Evolutionary conservation across 2,113 vertebrate species (phyloP), one percentile per base, ranked within the genome.

Genomic region (Gallinago undulata): DNA sequence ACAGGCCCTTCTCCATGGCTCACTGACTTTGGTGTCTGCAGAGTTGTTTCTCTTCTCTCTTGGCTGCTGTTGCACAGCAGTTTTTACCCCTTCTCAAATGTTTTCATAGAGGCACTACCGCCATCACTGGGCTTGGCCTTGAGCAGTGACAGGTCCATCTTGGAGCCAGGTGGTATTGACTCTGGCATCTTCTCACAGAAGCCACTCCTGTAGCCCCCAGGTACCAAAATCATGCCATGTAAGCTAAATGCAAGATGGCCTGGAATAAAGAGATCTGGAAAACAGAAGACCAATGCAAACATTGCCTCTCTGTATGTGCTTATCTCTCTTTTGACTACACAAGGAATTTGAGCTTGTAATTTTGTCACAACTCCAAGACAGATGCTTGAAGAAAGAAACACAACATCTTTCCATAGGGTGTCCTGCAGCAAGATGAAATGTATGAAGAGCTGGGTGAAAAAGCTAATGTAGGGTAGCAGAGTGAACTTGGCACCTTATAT

Each of bases 121-220:
- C 33, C 3, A 0, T 57, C 2, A 4, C 23, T 0, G 7, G 59
- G 3, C 43, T 81, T 14, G 14, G 27, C 6, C 17, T 68, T 72
- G 45, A 24, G 30, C 30, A 22, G 33, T 1, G 1, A 21, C 4
- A 3, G 16, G 22, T 60, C 43, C 3, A 0, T 74, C 48, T 48
- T 67, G 50, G 60, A 78, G 21, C 25, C 6, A 11, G 12, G 48
- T 92, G 35, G 23, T n/a, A 11, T 6, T 75, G 45, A 6, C 31
- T 47, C 10, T n/a, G 24, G 10, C 24, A 30, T 25, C 67, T 80
- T 66, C 45, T 79, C 50, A 33, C 22, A 60, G 45, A 57, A 50
- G n/a, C 39, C 59, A 41, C 5, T 12, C 7, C 4, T 56, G 4
- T 57, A 67, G 28, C n/a, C 23, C 9, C 11, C 50, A 27, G 18